phyloP scores from a whole-genome alignment of 2,113 vertebrate species.

The Antennarius striatus region DNA sequence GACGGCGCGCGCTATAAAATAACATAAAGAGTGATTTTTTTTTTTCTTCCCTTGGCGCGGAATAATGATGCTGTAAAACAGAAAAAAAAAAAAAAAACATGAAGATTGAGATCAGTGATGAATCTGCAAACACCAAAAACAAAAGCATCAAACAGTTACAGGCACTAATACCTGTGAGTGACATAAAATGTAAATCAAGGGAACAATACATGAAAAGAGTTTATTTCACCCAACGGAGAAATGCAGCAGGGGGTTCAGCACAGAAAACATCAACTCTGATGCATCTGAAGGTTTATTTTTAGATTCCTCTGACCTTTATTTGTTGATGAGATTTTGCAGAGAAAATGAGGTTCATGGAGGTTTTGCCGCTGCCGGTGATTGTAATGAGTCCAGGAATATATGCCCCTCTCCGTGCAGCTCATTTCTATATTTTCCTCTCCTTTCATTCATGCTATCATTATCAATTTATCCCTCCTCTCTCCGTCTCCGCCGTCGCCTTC shows the following conservation, averaged over 20 bases:
- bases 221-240: not conserved
- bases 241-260: not conserved
- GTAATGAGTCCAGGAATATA: not conserved
- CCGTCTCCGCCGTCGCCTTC: constrained; percentile 3
- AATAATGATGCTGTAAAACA: constrained; percentile 29
- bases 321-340: constrained; percentile 14
- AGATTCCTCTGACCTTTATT: constrained; percentile 1
- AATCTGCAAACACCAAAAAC: constrained; percentile 2
- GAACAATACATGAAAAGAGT: not conserved
- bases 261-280: not conserved
- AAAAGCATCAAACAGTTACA: no score
- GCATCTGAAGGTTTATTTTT: no score
- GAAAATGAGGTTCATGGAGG: constrained; percentile 15
- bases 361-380: no score
- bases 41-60: constrained; percentile 8
- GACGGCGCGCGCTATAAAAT: constrained; percentile 13
- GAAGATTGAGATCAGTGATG: constrained; percentile 18
- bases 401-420: not conserved
- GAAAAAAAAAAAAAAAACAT: constrained; percentile 13
- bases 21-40: constrained; percentile 16
- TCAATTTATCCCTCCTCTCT: not conserved
- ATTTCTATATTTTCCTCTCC: not conserved
- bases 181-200: no score
- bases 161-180: no score
- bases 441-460: not conserved